Conservation (phyloP, 2,888 invertebrate genomes). For the Philaethria dido region DNA sequence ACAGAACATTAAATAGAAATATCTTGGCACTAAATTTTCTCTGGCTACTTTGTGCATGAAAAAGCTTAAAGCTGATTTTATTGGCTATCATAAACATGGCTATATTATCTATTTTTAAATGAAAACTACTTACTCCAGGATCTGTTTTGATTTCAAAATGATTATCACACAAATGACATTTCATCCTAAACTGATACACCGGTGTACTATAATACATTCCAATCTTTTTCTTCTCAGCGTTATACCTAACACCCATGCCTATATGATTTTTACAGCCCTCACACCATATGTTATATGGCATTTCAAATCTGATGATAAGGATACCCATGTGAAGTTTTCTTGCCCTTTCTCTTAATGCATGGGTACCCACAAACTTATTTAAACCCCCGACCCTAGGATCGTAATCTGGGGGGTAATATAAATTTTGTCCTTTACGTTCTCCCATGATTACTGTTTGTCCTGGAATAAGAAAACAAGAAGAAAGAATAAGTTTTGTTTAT, state of each 20-base stretch:
- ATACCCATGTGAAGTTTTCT: conserved; percentile 98
- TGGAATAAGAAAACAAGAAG: conserved; percentile 29
- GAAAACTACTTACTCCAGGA: conserved; percentile 89
- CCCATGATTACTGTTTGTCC: conserved; percentile 87
- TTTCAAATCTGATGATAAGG: conserved; percentile 98
- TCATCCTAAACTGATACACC: conserved; percentile 99
- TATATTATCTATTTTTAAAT: background rate
- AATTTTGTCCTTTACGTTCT: conserved; percentile 98
- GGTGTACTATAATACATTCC: conserved; percentile 99
- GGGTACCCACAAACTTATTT: conserved; percentile 96
- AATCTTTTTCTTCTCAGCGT: conserved; percentile 95
- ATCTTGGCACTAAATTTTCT: no score
- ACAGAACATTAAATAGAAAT: no score
- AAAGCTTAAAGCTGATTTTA: no score
- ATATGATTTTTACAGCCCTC: conserved; percentile 99
- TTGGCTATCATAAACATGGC: background rate
- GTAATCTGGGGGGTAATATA: conserved; percentile 99
- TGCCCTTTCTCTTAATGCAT: conserved; percentile 97
- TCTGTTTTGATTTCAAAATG: conserved; percentile 99
- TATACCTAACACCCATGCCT: conserved; percentile 99
- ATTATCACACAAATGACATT: conserved; percentile 98
- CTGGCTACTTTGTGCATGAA: no score
- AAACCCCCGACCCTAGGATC: conserved; percentile 97
- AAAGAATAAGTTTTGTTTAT: background rate
- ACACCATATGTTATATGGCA: conserved; percentile 99